These are phyloP conservation scores for Pseudachorutes palmiensis DNA, from an alignment of 1,140 invertebrate species.

Conservation along the genomic window DNA sequence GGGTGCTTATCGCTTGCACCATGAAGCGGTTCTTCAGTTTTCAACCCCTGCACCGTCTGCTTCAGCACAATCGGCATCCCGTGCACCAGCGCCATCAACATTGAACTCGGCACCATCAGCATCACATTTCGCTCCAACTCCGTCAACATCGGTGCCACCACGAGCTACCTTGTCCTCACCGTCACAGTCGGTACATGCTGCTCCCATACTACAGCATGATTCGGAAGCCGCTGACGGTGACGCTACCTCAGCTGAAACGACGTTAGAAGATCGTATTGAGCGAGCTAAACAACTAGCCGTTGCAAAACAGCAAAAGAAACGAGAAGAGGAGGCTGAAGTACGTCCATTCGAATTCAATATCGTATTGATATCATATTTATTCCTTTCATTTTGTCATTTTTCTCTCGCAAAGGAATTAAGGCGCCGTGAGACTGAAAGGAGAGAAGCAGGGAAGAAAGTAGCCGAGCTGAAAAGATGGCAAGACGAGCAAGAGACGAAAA, in stretches of 20 bases:
- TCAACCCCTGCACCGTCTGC: slow-evolving; percentile 10
- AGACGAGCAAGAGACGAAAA: slow-evolving; percentile 64
- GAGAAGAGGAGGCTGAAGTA: slow-evolving; percentile 56
- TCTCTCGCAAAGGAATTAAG: slow-evolving; percentile 47
- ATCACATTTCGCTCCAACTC: background rate
- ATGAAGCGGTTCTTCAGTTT: background rate
- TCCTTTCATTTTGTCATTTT: slow-evolving; percentile 12
- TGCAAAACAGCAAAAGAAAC: slow-evolving; percentile 51
- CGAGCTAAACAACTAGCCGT: slow-evolving; percentile 51
- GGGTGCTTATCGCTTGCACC: slow-evolving; percentile 21
- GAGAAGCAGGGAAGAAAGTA: slow-evolving; percentile 59
- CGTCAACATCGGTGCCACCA: too few relatives aligned
- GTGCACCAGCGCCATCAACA: slow-evolving; percentile 21
- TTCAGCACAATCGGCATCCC: slow-evolving; percentile 39
- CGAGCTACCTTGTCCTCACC: too few relatives aligned
- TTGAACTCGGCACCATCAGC: slow-evolving; percentile 12
- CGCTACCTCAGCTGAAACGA: slow-evolving; percentile 35
- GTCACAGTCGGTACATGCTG: too few relatives aligned
- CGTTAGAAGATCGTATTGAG: slow-evolving; percentile 43
- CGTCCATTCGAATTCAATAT: slow-evolving; percentile 14
- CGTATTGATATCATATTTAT: too few relatives aligned
- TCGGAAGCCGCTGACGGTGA: too few relatives aligned
- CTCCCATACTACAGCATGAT: background rate
- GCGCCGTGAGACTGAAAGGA: slow-evolving; percentile 59
- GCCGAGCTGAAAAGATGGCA: slow-evolving; percentile 60